Percentiles rank a stretch among this genome's conserved stretches.
Evolutionary conservation across 2,113 vertebrate species (phyloP).

Genomic region (Pelecanoides urinatrix): DNA sequence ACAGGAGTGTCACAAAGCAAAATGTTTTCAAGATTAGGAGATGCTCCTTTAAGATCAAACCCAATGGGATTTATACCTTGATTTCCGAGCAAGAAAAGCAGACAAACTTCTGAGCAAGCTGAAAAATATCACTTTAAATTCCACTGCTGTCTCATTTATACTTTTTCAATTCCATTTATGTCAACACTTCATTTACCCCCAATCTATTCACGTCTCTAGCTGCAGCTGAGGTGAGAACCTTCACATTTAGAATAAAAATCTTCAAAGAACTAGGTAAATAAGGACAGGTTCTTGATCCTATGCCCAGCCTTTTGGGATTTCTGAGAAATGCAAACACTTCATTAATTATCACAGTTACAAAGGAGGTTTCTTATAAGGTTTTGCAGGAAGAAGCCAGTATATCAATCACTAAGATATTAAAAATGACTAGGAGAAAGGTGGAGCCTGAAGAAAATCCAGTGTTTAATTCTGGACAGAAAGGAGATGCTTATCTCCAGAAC

Average conservation of each 20-base stretch:
- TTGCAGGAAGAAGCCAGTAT: not conserved
- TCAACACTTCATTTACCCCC: not conserved
- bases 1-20: not conserved
- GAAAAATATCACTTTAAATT: not conserved
- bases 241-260: not conserved
- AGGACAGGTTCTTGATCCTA: not conserved
- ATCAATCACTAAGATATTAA: not conserved
- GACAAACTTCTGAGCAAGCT: not conserved
- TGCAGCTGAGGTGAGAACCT: conserved; percentile 4
- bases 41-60: not conserved
- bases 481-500: not conserved
- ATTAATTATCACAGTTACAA: not conserved
- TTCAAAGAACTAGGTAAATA: conserved; percentile 1
- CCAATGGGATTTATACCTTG: not conserved
- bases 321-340: not conserved
- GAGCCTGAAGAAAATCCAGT: not conserved
- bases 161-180: not conserved
- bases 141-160: not conserved
- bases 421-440: not conserved
- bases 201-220: not conserved
- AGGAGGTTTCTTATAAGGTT: not conserved
- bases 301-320: not conserved
- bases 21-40: not conserved
- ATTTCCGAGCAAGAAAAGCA: not conserved
- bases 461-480: not conserved